A percentile compares a stretch with the other conserved stretches of the same genome.
Evolutionary conservation across 2,113 vertebrate genomes (phyloP).

Genomic region (Dermatemys mawii): DNA sequence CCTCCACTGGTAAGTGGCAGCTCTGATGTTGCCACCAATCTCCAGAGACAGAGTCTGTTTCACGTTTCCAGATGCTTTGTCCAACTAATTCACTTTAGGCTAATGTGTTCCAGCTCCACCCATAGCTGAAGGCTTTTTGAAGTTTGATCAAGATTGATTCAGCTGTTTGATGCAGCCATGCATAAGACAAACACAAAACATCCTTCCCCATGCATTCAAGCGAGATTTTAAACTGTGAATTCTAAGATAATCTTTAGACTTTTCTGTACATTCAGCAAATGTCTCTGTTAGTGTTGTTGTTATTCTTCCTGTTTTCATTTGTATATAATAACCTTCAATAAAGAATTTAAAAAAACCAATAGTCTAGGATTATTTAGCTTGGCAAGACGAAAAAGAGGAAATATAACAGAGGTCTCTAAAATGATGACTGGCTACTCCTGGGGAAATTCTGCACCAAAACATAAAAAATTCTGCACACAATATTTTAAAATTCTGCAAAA

Average conservation of each 20-base stretch:
- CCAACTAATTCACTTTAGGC: fast-evolving
- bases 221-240: background rate
- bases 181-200: background rate
- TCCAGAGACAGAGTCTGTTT: background rate
- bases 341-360: background rate
- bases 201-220: background rate
- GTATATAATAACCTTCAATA: background rate
- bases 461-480: too few relatives aligned
- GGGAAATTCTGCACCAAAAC: too few relatives aligned
- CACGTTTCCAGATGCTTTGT: background rate
- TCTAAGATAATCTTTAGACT: background rate
- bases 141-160: background rate
- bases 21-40: fast-evolving
- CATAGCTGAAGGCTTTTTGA: background rate
- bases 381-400: background rate
- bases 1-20: background rate
- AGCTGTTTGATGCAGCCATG: fast-evolving
- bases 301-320: background rate
- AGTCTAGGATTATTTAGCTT: background rate
- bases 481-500: too few relatives aligned
- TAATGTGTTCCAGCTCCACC: background rate
- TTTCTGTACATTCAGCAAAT: background rate
- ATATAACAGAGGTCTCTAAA: background rate
- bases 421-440: background rate
- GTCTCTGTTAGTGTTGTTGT: background rate